phyloP scores from a whole-genome alignment of 2,113 vertebrate genomes.

The Muntiacus muntjak region DNA sequence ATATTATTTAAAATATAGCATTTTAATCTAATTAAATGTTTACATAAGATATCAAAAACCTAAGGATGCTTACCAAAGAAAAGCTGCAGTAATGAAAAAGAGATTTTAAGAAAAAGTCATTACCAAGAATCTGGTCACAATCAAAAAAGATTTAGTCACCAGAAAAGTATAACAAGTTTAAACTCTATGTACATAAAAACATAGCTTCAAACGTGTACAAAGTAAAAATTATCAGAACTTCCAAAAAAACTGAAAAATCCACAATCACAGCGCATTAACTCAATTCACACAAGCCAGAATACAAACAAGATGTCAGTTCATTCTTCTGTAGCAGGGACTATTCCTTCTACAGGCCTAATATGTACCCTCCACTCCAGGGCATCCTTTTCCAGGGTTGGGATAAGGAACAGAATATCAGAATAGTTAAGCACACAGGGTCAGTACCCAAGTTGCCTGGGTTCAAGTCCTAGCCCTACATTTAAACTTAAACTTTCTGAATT shows the following conservation, averaged over 20 bases:
- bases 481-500: background rate
- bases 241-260: background rate
- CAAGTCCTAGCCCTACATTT: background rate
- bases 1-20: background rate
- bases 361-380: background rate
- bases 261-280: background rate
- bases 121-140: background rate
- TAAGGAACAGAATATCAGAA: background rate
- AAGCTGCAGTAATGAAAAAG: background rate
- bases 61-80: background rate
- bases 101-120: background rate
- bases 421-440: background rate
- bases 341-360: background rate
- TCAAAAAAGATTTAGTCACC: background rate
- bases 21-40: background rate
- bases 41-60: background rate
- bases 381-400: background rate
- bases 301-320: background rate
- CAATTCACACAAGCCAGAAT: background rate
- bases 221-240: background rate
- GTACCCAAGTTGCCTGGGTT: background rate
- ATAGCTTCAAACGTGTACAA: background rate
- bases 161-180: background rate
- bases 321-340: background rate
- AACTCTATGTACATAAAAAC: background rate